Conservation (phyloP, 2,888 invertebrate species). For the Parnassius orleans region DNA sequence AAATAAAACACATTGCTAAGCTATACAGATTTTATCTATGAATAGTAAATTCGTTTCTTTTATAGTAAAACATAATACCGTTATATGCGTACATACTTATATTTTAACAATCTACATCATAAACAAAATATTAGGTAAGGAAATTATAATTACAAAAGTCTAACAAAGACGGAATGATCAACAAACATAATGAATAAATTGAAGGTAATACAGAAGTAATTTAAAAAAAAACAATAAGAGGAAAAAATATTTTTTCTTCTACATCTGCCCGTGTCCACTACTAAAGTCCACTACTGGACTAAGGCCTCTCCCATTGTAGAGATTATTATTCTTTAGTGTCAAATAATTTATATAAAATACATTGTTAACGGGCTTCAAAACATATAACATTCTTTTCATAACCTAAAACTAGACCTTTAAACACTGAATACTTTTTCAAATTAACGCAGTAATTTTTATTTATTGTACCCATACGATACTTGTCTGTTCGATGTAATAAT, state of each 20-base stretch:
- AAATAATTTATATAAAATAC: constrained; percentile 5
- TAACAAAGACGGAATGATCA: constrained; percentile 27
- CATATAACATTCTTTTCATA: not conserved
- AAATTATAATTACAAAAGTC: constrained; percentile 21
- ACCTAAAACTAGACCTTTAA: not conserved
- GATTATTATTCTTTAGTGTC: constrained; percentile 6
- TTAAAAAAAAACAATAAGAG: constrained; percentile 10
- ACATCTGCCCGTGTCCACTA: no score
- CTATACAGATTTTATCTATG: constrained; percentile 24
- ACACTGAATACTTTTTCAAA: constrained; percentile 11
- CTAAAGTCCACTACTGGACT: no score
- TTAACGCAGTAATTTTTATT: not conserved
- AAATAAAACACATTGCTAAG: constrained; percentile 19
- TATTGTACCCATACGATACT: no score
- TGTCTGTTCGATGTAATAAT: no score
- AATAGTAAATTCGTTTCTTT: constrained; percentile 26
- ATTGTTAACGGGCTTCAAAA: constrained; percentile 3
- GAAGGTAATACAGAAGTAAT: constrained; percentile 18
- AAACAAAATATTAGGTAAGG: constrained; percentile 11
- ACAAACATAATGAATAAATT: not conserved
- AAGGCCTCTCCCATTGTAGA: no score
- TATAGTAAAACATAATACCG: constrained; percentile 25
- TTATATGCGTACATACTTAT: constrained; percentile 19
- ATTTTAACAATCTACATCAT: constrained; percentile 8
- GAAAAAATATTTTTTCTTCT: no score